Percentiles rank a stretch among this genome's conserved stretches.
These are phyloP conservation scores for Potamilus streckersoni DNA, from an alignment of 1,140 invertebrate species.

Conservation along the genomic window DNA sequence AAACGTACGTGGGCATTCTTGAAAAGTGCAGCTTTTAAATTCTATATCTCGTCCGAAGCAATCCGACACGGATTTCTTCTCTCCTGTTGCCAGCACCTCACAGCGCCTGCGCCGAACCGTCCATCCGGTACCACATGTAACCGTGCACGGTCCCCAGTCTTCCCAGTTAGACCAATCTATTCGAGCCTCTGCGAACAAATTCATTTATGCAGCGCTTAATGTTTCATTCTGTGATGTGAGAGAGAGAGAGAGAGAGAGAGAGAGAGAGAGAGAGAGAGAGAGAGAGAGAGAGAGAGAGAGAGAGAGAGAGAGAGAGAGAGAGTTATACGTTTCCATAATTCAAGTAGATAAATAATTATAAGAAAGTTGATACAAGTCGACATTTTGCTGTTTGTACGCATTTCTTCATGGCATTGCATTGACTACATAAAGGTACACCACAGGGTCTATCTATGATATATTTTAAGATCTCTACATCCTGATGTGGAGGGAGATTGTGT, in stretches of 20 bases:
- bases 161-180: conserved; percentile 50
- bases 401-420: too few species aligned
- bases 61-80: conserved; percentile 19
- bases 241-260: too few species aligned
- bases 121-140: conserved; percentile 34
- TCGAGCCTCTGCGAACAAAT: conserved; percentile 19
- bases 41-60: conserved; percentile 48
- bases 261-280: too few species aligned
- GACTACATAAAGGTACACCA: too few species aligned
- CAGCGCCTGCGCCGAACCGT: conserved; percentile 41
- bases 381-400: too few species aligned
- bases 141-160: conserved; percentile 27
- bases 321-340: neutral
- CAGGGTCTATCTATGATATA: too few species aligned
- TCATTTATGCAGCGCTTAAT: neutral
- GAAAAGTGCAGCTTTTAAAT: conserved; percentile 38
- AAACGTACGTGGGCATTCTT: conserved; percentile 53
- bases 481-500: too few species aligned
- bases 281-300: too few species aligned
- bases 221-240: neutral
- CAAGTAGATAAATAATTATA: neutral
- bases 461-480: too few species aligned
- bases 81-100: conserved; percentile 27
- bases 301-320: too few species aligned
- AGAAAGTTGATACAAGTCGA: neutral